phyloP scores from a whole-genome alignment of 2,888 invertebrate genomes.

The Anarsia innoxiella region DNA sequence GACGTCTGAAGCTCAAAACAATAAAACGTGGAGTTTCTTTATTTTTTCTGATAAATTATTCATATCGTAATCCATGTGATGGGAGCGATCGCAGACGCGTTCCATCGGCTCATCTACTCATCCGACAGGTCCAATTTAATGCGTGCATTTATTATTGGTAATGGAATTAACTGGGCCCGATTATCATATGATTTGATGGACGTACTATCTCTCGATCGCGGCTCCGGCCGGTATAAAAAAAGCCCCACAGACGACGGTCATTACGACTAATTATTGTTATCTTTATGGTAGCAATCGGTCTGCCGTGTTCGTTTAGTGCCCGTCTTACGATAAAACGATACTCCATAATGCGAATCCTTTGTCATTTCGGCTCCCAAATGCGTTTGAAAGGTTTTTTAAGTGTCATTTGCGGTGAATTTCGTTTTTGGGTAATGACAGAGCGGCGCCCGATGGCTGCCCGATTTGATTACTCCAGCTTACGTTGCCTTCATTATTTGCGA shows the following conservation, averaged over 20 bases:
- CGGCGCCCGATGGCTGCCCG: slow-evolving; percentile 38
- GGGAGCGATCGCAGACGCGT: slow-evolving; percentile 55
- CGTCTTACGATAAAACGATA: slow-evolving; percentile 49
- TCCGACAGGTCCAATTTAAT: slow-evolving; percentile 73
- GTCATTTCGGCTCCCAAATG: slow-evolving; percentile 47
- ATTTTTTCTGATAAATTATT: slow-evolving; percentile 70
- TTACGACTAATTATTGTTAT: slow-evolving; percentile 73
- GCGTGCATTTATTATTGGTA: slow-evolving; percentile 74
- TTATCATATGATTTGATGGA: slow-evolving; percentile 75
- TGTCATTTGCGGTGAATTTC: slow-evolving; percentile 34
- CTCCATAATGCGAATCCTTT: slow-evolving; percentile 55
- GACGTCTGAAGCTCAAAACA: slow-evolving; percentile 63
- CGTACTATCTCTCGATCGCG: slow-evolving; percentile 66
- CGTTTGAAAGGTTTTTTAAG: slow-evolving; percentile 33
- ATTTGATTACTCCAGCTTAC: slow-evolving; percentile 35
- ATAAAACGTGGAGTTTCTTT: slow-evolving; percentile 49
- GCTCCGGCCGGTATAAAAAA: slow-evolving; percentile 64
- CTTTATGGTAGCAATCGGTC: slow-evolving; percentile 68
- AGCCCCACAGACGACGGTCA: slow-evolving; percentile 57
- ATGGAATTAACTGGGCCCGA: slow-evolving; percentile 73
- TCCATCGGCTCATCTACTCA: slow-evolving; percentile 72
- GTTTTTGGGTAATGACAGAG: slow-evolving; percentile 56
- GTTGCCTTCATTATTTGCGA: slow-evolving; percentile 65
- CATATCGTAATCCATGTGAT: slow-evolving; percentile 73
- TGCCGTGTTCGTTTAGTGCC: slow-evolving; percentile 52